These are phyloP conservation scores for Clostera curtula DNA, from an alignment of 2,888 invertebrate genomes.

Conservation along the genomic window DNA sequence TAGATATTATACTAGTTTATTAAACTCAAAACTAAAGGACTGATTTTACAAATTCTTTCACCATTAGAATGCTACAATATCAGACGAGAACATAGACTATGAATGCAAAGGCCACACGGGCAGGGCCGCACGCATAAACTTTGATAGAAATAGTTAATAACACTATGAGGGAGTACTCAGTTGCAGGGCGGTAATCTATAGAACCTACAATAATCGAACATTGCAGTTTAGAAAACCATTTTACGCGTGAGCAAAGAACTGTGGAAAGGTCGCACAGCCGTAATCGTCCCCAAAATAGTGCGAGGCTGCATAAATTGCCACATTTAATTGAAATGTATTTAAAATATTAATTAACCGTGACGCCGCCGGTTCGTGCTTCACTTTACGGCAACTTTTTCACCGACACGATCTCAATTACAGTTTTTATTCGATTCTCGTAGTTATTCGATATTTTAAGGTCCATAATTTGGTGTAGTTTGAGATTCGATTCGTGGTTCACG, in stretches of 20 bases:
- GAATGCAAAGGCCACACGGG: no score
- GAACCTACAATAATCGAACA: no score
- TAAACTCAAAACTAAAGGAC: no score
- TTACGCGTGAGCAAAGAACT: slow-evolving; percentile 35
- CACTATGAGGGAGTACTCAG: no score
- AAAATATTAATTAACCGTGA: slow-evolving; percentile 63
- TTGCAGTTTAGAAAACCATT: slow-evolving; percentile 34
- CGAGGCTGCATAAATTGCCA: slow-evolving; percentile 35
- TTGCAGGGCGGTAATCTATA: no score
- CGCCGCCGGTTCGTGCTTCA: slow-evolving; percentile 38
- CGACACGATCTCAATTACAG: slow-evolving; percentile 52
- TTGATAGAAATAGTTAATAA: no score
- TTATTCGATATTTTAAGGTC: slow-evolving; percentile 58
- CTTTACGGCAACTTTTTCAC: slow-evolving; percentile 53
- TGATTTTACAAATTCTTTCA: no score
- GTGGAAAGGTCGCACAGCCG: slow-evolving; percentile 30
- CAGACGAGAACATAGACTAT: no score
- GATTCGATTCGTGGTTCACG: slow-evolving; percentile 59
- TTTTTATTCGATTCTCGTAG: slow-evolving; percentile 42
- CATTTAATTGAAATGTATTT: slow-evolving; percentile 62
- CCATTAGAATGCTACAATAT: no score
- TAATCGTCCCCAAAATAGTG: slow-evolving; percentile 27
- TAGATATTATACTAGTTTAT: no score
- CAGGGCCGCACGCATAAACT: no score
- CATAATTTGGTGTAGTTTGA: slow-evolving; percentile 57